Conservation (phyloP, 1,140 invertebrate species). For the Brachionus koreanus region DNA sequence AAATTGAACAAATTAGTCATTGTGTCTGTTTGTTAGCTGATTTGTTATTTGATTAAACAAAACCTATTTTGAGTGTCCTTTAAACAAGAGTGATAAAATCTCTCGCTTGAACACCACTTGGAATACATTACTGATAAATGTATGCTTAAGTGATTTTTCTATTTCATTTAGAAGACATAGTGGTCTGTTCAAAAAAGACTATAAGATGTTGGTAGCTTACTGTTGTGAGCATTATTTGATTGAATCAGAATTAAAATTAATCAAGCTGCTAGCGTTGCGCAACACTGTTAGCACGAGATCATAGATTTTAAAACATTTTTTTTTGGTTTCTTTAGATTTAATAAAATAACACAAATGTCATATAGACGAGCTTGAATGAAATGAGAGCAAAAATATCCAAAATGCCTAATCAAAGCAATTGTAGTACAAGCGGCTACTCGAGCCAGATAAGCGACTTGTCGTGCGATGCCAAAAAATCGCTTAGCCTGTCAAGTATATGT, state of each 20-base stretch:
- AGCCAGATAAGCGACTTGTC: conserved; percentile 10
- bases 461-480: not conserved
- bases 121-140: not conserved
- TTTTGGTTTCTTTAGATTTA: not conserved
- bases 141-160: not conserved
- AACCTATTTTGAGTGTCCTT: not conserved
- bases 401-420: not conserved
- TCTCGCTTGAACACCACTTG: not conserved
- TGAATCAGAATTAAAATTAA: not conserved
- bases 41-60: not conserved
- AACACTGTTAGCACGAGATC: not conserved
- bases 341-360: not conserved
- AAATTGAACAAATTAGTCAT: not conserved
- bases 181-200: not conserved
- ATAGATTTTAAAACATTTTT: not conserved
- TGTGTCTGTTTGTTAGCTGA: not conserved
- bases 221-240: too few species aligned
- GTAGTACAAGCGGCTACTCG: conserved; percentile 29
- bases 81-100: not conserved
- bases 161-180: not conserved
- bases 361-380: not conserved
- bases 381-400: not conserved
- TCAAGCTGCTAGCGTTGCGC: not conserved
- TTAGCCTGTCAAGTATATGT: not conserved
- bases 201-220: not conserved